These are phyloP conservation scores for Synergus japonicus DNA, from an alignment of 2,888 invertebrate genomes.

Conservation along the genomic window DNA sequence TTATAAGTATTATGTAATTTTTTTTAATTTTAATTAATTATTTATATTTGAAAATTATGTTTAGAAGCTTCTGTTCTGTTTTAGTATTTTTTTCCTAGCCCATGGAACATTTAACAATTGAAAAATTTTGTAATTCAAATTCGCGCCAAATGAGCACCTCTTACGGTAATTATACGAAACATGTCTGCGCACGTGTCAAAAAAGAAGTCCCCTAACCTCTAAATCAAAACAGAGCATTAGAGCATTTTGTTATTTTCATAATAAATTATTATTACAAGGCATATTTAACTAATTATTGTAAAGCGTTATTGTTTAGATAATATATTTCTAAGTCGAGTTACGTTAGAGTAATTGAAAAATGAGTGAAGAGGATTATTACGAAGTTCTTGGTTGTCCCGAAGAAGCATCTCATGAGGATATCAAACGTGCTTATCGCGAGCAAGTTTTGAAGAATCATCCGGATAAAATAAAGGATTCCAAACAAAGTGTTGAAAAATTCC, in stretches of 20 bases:
- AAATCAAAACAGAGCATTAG: background rate
- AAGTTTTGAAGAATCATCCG: conserved; percentile 81
- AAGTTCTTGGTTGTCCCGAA: conserved; percentile 79
- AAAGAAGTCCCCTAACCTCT: background rate
- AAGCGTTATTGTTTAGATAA: background rate
- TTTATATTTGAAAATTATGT: no score
- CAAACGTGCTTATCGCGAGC: conserved; percentile 82
- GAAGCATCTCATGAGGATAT: conserved; percentile 80
- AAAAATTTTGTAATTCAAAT: background rate
- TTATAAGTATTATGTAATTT: no score
- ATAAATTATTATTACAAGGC: background rate
- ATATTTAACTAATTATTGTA: background rate
- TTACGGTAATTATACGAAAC: background rate
- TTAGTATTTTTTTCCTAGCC: no score
- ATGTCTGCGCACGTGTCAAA: background rate
- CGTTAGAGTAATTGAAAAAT: conserved; percentile 16
- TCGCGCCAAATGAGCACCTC: background rate
- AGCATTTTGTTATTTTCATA: background rate
- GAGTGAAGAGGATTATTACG: conserved; percentile 77
- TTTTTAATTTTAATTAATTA: no score
- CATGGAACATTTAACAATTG: no score
- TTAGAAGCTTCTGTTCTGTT: no score
- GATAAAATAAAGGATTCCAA: conserved; percentile 79
- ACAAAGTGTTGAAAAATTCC: conserved; percentile 74
- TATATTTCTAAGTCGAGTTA: background rate